Evolutionary conservation across 92 coral and sea anemone genomes (phyloP), one percentile per base, ranked within the genome.

Genomic region (Palythoa caribaeorum): DNA sequence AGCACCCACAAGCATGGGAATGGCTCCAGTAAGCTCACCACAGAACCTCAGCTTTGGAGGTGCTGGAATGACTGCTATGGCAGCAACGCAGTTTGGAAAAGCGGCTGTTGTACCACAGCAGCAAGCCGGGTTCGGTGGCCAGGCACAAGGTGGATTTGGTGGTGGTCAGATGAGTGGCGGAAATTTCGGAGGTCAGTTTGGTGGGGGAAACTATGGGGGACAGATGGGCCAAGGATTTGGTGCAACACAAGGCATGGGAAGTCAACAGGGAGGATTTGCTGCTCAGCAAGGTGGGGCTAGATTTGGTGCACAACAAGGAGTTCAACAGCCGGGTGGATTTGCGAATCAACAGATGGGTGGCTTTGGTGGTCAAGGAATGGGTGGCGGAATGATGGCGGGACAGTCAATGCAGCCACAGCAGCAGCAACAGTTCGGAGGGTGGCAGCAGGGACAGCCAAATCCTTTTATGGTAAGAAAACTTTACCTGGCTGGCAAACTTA

Each of bases 21-120:
- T 91, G 92, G 91, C 93, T 55, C 21, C 94, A 63, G 77, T 92
- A 37, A 79, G 90, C 6, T 84, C 94, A 10, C 92, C 87, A 69
- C 99, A 97, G 87, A 92, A 87, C 72, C 92, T 95, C 38, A 94
- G 94, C 89, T 90, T 97, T 88, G 98, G 96, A 47, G 98, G 97
- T 65, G 99, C 99, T 66, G 99, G 99, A 19, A 92, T 93, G 96
- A 90, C 95, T 15, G 98, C 93, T 2, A 90, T 97, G 98, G 99
- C 99, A n/a, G 95, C 94, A 50, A 88, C 91, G 21, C 99, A 97
- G 91, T 97, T 95, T 87, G 95, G 98, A 68, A 97, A 97, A 92
- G 83, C 94, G 96, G 95, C 95, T 19, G 95, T 91, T 57, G 83
- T 83, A 71, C 93, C 80, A 17, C 93, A 88, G 40, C 90, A 83